These are phyloP conservation scores for Procambarus clarkii DNA, from an alignment of 1,140 invertebrate genomes.

Conservation along the genomic window DNA sequence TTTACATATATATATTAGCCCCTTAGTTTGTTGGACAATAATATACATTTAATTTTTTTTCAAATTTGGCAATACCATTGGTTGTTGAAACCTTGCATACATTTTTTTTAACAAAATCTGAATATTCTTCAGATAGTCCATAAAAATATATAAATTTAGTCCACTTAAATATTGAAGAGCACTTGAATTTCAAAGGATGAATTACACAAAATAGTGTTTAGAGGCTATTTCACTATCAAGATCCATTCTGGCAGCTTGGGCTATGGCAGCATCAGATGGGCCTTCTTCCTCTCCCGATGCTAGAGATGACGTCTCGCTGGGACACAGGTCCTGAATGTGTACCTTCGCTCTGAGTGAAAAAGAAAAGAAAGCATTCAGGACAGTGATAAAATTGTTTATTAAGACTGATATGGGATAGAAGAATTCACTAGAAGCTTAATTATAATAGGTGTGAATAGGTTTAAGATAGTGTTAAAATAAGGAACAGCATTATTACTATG, in stretches of 20 bases:
- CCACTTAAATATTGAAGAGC: too few species aligned
- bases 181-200: neutral
- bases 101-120: too few species aligned
- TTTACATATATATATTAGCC: too few species aligned
- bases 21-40: too few species aligned
- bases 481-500: too few species aligned
- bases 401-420: neutral
- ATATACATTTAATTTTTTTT: too few species aligned
- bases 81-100: too few species aligned
- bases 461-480: too few species aligned
- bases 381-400: neutral
- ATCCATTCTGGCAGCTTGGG: neutral
- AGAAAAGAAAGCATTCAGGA: neutral
- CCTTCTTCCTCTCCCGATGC: neutral
- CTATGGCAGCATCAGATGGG: neutral
- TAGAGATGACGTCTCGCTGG: conserved; percentile 1
- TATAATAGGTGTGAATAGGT: too few species aligned
- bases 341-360: conserved; percentile 10
- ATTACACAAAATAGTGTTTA: conserved; percentile 23
- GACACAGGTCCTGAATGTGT: conserved; percentile 1
- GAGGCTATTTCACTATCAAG: neutral
- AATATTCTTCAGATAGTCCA: too few species aligned
- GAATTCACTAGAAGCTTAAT: neutral
- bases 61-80: too few species aligned
- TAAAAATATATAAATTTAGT: too few species aligned